These are phyloP conservation scores for Agrochola circellaris DNA, from an alignment of 2,888 invertebrate genomes.

Conservation along the genomic window DNA sequence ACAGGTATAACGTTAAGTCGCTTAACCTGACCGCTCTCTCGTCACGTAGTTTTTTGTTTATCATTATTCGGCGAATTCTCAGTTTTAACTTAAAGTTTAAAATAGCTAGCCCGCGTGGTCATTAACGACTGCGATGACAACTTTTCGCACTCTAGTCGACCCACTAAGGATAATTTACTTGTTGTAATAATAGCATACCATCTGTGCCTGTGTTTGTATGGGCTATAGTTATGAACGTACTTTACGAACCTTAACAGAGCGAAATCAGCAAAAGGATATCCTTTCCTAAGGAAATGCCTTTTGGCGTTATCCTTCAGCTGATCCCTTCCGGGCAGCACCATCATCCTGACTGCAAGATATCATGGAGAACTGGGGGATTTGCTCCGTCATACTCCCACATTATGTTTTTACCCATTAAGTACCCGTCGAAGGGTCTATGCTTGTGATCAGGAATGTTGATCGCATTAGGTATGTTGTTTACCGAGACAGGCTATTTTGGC, in stretches of 20 bases:
- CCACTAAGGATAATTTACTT: not conserved
- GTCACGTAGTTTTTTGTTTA: no score
- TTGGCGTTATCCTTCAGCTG: not conserved
- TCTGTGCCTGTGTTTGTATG: not conserved
- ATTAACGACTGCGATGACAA: not conserved
- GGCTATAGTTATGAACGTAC: not conserved
- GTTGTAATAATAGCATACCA: not conserved
- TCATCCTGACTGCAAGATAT: not conserved
- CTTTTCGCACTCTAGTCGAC: not conserved
- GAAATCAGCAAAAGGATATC: not conserved
- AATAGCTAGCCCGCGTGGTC: not conserved
- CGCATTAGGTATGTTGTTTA: not conserved
- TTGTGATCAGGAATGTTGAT: not conserved
- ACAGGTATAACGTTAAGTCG: no score
- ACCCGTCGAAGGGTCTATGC: not conserved
- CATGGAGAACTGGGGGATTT: not conserved
- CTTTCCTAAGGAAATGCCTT: slow-evolving; percentile 1
- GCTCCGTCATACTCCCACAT: not conserved
- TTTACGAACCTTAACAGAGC: not conserved
- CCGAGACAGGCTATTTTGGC: not conserved
- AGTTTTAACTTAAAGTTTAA: not conserved
- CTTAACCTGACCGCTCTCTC: no score
- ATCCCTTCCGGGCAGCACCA: no score
- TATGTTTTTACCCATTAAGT: not conserved
- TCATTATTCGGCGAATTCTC: not conserved